A percentile compares a stretch with the other conserved stretches of the same genome.
Evolutionary conservation across 2,797 vertebrate species (phyloP).

Genomic region (Lophius americanus): DNA sequence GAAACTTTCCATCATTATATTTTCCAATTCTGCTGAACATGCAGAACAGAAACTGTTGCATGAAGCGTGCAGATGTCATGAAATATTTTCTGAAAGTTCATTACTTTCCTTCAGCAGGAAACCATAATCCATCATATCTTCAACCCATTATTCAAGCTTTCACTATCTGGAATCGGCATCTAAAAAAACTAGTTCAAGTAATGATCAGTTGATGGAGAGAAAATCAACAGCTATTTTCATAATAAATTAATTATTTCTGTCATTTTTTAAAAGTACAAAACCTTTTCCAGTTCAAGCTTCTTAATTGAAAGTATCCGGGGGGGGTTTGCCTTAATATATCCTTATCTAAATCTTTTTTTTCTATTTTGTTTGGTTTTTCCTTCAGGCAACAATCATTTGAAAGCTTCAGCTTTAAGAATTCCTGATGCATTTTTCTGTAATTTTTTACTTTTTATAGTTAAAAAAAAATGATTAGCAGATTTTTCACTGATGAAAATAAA

Average conservation of each 20-base stretch:
- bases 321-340: background rate
- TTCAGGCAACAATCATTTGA: background rate
- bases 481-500: too few species aligned
- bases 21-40: slow-evolving; percentile 27
- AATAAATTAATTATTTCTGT: too few species aligned
- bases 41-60: slow-evolving; percentile 16
- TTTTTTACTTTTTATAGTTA: too few species aligned
- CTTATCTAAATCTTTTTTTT: background rate
- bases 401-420: background rate
- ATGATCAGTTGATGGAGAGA: background rate
- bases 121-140: slow-evolving; percentile 4
- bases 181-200: too few species aligned
- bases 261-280: too few species aligned
- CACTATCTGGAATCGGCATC: background rate
- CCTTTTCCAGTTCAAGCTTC: background rate
- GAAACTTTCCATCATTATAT: background rate
- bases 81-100: background rate
- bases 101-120: background rate
- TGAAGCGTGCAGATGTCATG: background rate
- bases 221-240: background rate
- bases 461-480: too few species aligned
- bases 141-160: background rate
- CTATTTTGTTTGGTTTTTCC: background rate
- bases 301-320: background rate
- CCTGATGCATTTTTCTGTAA: too few species aligned